phyloP scores from a whole-genome alignment of 2,113 vertebrate genomes.

The Alethe diademata region DNA sequence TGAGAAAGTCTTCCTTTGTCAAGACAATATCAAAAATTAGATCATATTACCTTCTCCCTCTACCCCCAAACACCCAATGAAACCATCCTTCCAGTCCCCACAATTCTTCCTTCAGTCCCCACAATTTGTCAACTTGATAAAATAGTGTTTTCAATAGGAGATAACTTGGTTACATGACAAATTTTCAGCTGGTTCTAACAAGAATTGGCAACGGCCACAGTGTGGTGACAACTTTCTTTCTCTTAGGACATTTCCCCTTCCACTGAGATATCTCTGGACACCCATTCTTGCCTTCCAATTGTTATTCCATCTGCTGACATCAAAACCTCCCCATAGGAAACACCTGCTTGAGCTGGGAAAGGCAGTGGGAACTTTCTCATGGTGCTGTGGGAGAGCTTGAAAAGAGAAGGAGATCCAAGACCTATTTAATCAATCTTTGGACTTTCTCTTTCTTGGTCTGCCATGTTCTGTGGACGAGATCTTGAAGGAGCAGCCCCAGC shows the following conservation, averaged over 20 bases:
- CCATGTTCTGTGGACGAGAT: neutral
- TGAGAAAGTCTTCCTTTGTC: neutral
- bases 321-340: conserved; percentile 7
- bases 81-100: neutral
- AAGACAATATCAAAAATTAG: neutral
- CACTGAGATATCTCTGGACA: neutral
- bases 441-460: neutral
- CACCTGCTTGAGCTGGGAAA: neutral
- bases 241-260: neutral
- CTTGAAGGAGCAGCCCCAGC: neutral
- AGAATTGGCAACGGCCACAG: neutral
- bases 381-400: neutral
- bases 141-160: neutral
- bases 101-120: neutral
- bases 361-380: neutral
- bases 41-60: neutral
- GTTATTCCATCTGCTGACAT: neutral
- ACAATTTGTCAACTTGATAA: neutral
- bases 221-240: neutral
- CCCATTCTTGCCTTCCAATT: neutral
- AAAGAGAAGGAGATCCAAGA: neutral
- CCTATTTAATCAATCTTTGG: neutral
- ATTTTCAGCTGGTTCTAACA: neutral
- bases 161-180: neutral
- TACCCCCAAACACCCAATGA: neutral